These are phyloP conservation scores for Diploptera punctata DNA, from an alignment of 2,888 invertebrate genomes.

Conservation along the genomic window DNA sequence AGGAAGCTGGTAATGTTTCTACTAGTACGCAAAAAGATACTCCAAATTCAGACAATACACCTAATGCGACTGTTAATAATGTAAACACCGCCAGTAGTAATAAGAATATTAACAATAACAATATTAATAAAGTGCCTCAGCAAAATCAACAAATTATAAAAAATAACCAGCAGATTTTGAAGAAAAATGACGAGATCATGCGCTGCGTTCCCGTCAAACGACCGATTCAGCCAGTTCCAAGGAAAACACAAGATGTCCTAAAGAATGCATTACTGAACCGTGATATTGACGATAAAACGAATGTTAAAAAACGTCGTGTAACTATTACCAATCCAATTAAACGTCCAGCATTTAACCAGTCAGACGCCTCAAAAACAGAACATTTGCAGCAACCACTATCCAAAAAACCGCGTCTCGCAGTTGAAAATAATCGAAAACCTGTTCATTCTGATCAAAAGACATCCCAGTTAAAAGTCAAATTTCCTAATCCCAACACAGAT, in stretches of 20 bases:
- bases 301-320: slow-evolving; percentile 9
- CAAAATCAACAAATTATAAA: slow-evolving; percentile 5
- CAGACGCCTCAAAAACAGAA: background rate
- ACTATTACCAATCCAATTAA: background rate
- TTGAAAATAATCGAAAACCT: background rate
- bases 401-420: background rate
- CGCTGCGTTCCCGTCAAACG: background rate
- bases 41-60: no score
- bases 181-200: slow-evolving; percentile 39
- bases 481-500: background rate
- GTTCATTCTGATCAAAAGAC: background rate
- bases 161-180: slow-evolving; percentile 36
- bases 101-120: no score
- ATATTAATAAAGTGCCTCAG: background rate
- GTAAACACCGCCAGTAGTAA: no score
- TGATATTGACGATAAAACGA: background rate
- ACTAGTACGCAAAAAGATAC: no score
- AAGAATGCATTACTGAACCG: background rate
- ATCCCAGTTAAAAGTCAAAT: background rate
- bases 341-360: background rate
- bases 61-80: no score
- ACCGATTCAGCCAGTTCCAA: background rate
- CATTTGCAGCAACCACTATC: background rate
- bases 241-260: background rate
- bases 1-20: no score